phyloP scores from a whole-genome alignment of 2,797 vertebrate genomes.

The Pantherophis alleghaniensis region DNA sequence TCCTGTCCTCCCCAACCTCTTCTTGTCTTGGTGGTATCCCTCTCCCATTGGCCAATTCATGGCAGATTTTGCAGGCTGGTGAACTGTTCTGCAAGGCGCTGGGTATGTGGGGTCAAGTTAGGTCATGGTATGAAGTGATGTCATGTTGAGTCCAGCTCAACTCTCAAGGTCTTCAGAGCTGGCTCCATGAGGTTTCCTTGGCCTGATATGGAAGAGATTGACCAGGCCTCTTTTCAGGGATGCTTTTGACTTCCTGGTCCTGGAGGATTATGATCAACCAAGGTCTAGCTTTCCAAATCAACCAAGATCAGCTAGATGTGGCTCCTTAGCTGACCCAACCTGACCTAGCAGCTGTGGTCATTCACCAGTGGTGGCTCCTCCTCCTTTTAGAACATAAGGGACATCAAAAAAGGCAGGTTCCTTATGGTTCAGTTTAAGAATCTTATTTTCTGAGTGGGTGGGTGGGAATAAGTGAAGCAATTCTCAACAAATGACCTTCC shows the following conservation, averaged over 20 bases:
- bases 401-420: not conserved
- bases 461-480: not conserved
- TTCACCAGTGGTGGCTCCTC: not conserved
- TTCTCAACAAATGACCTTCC: not conserved
- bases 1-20: not conserved
- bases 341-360: not conserved
- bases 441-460: not conserved
- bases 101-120: not conserved
- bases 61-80: not conserved
- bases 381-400: not conserved
- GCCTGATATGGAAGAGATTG: not conserved
- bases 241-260: not conserved
- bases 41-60: not conserved
- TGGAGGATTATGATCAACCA: not conserved
- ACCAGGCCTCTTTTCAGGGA: not conserved
- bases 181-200: not conserved
- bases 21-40: not conserved
- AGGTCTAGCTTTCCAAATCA: not conserved
- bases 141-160: not conserved
- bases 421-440: not conserved
- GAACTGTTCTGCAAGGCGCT: not conserved
- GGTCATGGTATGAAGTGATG: not conserved
- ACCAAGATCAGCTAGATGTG: not conserved
- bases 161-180: not conserved
- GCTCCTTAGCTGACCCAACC: not conserved